phyloP scores from a whole-genome alignment of 1,140 invertebrate species.

The Saxidomus purpurata region DNA sequence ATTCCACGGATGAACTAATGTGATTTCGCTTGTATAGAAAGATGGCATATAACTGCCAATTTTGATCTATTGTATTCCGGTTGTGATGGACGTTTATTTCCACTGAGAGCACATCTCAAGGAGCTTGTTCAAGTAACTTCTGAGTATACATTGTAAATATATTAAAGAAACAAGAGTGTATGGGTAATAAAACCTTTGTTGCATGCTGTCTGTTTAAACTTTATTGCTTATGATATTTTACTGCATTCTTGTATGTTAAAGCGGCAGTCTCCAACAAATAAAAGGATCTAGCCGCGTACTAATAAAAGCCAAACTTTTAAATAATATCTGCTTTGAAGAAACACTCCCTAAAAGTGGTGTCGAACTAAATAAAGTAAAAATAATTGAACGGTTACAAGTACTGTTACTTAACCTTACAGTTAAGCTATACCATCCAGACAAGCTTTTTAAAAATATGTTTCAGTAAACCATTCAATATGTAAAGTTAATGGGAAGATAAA shows the following conservation, averaged over 20 bases:
- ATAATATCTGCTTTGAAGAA: no score
- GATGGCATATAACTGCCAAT: conserved; percentile 51
- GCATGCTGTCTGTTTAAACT: neutral
- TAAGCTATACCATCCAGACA: no score
- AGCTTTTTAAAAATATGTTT: no score
- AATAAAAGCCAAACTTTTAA: no score
- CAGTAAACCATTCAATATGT: no score
- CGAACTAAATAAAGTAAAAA: no score
- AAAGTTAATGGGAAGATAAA: no score
- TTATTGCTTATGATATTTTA: neutral
- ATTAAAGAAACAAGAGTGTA: neutral
- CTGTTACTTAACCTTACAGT: no score
- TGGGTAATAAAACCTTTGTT: neutral
- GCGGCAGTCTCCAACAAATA: no score
- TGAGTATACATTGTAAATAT: conserved; percentile 7
- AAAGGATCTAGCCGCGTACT: no score
- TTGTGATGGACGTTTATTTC: conserved; percentile 2
- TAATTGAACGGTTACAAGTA: no score
- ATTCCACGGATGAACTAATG: conserved; percentile 27
- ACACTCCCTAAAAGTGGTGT: no score
- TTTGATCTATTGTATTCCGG: conserved; percentile 49
- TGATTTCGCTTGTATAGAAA: conserved; percentile 24
- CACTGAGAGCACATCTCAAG: conserved; percentile 3
- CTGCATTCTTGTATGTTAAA: neutral
- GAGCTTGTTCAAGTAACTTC: neutral